Percentiles rank a stretch among this genome's conserved stretches.
Conservation (phyloP, 2,888 invertebrate species). For the Cylloceria caligata region DNA sequence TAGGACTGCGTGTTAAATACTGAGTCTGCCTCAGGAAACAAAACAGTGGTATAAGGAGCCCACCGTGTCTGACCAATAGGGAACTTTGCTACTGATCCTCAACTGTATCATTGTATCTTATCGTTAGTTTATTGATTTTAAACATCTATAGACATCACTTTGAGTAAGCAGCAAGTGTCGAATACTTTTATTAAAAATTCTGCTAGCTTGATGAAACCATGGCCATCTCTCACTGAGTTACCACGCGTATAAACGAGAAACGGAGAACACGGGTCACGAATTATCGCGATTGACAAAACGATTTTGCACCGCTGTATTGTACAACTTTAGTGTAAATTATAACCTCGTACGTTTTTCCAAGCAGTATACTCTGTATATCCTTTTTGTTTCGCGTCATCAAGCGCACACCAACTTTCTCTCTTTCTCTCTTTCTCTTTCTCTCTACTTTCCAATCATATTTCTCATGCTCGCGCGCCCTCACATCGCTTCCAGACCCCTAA, state of each 20-base stretch:
- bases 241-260: neutral
- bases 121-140: neutral
- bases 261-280: neutral
- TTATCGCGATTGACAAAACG: slow-evolving; percentile 4
- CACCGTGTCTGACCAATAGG: slow-evolving; percentile 3
- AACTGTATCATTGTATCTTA: neutral
- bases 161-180: neutral
- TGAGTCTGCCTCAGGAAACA: neutral
- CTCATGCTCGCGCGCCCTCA: slow-evolving; percentile 69
- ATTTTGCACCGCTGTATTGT: neutral
- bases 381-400: slow-evolving; percentile 45
- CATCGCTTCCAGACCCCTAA: slow-evolving; percentile 65
- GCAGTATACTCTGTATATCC: neutral
- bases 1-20: neutral
- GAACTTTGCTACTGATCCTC: slow-evolving; percentile 5
- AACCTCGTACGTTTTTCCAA: slow-evolving; percentile 7
- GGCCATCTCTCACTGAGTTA: neutral
- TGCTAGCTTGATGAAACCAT: neutral
- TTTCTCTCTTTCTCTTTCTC: too few species aligned
- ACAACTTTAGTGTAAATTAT: neutral
- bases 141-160: neutral
- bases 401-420: slow-evolving; percentile 31
- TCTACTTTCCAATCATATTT: slow-evolving; percentile 55
- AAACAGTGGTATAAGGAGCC: neutral
- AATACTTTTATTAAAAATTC: neutral